Percentiles rank a stretch among this genome's conserved stretches.
phyloP scores from a whole-genome alignment of 2,113 vertebrate genomes.

The Callospermophilus lateralis region DNA sequence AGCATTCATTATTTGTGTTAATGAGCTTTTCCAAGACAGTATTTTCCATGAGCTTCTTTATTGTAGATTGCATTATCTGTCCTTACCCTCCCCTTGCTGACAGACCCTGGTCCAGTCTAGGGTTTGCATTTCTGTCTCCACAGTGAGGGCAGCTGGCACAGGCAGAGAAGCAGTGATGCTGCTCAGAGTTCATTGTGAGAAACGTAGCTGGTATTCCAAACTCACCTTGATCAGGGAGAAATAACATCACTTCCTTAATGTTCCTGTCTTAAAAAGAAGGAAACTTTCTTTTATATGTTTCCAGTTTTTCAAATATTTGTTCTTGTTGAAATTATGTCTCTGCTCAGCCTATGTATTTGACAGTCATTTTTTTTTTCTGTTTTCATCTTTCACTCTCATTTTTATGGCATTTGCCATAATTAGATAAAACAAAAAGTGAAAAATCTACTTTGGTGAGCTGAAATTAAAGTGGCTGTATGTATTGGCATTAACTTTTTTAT shows the following conservation, averaged over 20 bases:
- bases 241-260: conserved; percentile 51
- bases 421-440: conserved; percentile 32
- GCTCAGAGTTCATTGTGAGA: not conserved
- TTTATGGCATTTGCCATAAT: not conserved
- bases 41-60: not conserved
- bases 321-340: not conserved
- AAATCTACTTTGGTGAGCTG: not conserved
- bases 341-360: not conserved
- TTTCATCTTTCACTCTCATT: conserved; percentile 5
- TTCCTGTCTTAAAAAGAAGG: conserved; percentile 50
- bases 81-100: not conserved
- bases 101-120: too few relatives aligned
- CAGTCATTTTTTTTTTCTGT: conserved; percentile 1
- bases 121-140: not conserved
- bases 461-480: conserved; percentile 69
- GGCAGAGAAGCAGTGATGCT: too few relatives aligned
- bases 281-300: not conserved
- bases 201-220: not conserved
- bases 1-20: conserved; percentile 42
- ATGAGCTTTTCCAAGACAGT: not conserved
- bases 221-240: conserved; percentile 47
- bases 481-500: conserved; percentile 10
- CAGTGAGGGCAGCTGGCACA: not conserved
- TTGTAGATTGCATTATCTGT: not conserved
- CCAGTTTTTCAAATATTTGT: not conserved